Evolutionary conservation across 1,140 invertebrate genomes (phyloP), one percentile per base, ranked within the genome.

Genomic region (Euschistus heros): DNA sequence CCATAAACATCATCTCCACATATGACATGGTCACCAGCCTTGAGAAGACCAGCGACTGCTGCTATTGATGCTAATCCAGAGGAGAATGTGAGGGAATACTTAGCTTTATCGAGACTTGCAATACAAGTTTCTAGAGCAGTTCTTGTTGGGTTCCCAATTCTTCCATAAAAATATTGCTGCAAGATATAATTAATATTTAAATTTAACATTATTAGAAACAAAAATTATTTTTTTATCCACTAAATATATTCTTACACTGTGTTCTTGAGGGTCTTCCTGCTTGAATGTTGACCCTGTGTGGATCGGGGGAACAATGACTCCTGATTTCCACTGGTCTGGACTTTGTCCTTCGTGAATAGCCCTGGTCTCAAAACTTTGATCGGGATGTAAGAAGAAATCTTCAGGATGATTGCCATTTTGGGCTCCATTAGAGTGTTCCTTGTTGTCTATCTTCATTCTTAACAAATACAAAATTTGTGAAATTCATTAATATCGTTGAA

Each of bases 131-230:
- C 93, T 55, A 98, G 78, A 57, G 88, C 86, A 70, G 89, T 85
- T 70, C 97, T 80, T 0, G 92, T 94, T 46, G 97, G 96, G 79
- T 99, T 99, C n/a, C 94, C 94, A 76, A 89, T 90, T 74, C 97
- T 81, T 1, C 89, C 86, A 77, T 99, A 99, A 68, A 97, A 93
- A 76, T 81, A 98, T 26, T 86, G 86, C 90, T 95, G 72, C 67
- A 37, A 37, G 6, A 37, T 30, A 30, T 30, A 30, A n/a, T n/a
- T n/a, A n/a, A 30, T 30, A 4, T 30, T 2, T 30, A 30, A 30
- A 30, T 30, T 30, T 30, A 30, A 30, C 27, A n/a, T n/a, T n/a
- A n/a, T n/a, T n/a, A n/a, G n/a, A n/a, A n/a, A n/a, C n/a, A n/a
- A n/a, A n/a, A n/a, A n/a, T n/a, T n/a, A n/a, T n/a, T n/a, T n/a